Conservation (phyloP, 2,888 invertebrate genomes). For the Linnaemya tessellans region DNA sequence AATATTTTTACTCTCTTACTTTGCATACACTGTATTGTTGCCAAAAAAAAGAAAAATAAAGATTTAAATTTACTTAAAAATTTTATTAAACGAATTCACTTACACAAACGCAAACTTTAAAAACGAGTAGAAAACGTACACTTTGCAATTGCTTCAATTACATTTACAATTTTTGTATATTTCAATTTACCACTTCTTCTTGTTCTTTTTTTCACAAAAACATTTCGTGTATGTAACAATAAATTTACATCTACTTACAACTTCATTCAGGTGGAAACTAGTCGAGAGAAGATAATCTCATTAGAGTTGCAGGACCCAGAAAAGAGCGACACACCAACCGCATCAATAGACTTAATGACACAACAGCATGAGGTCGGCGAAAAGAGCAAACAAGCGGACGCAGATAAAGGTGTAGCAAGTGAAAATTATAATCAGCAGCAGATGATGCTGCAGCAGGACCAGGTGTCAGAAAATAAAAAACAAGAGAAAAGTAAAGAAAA, state of each 20-base stretch:
- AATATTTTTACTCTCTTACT: slow-evolving; percentile 11
- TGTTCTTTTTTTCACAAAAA: slow-evolving; percentile 24
- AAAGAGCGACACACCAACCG: slow-evolving; percentile 75
- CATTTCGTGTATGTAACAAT: slow-evolving; percentile 68
- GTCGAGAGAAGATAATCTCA: slow-evolving; percentile 95
- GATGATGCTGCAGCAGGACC: slow-evolving; percentile 35
- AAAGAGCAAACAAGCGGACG: not conserved
- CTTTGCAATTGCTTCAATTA: slow-evolving; percentile 36
- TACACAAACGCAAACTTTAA: slow-evolving; percentile 18
- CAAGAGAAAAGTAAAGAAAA: slow-evolving; percentile 37
- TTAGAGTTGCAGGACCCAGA: slow-evolving; percentile 89
- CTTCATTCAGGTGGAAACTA: slow-evolving; percentile 90
- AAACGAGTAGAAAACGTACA: slow-evolving; percentile 26
- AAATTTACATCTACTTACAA: slow-evolving; percentile 77
- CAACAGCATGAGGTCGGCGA: slow-evolving; percentile 12
- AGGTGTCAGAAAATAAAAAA: slow-evolving; percentile 25
- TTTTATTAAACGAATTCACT: slow-evolving; percentile 9
- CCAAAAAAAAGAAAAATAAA: not conserved
- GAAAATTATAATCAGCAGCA: slow-evolving; percentile 36
- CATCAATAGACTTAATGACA: slow-evolving; percentile 66
- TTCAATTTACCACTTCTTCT: slow-evolving; percentile 30
- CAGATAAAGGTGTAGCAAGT: not conserved
- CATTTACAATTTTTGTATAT: slow-evolving; percentile 41
- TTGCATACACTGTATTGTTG: slow-evolving; percentile 6
- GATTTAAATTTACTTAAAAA: slow-evolving; percentile 14